A percentile compares a stretch with the other conserved stretches of the same genome.
Evolutionary conservation across 2,113 vertebrate species (phyloP).

Genomic region (Larimichthys crocea): DNA sequence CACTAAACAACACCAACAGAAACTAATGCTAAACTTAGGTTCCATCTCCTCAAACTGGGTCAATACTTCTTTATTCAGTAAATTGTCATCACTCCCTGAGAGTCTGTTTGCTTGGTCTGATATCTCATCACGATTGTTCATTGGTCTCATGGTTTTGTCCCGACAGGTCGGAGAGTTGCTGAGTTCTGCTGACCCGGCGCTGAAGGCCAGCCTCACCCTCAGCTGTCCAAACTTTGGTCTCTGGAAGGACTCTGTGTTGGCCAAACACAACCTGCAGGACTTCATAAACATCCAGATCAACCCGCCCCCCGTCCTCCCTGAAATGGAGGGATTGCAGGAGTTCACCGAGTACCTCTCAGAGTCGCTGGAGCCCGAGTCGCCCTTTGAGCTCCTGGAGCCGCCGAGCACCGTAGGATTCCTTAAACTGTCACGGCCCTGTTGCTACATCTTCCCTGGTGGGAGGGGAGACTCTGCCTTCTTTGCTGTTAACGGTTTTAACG

Average conservation of each 20-base stretch:
- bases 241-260: slow-evolving; percentile 84
- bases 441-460: slow-evolving; percentile 96
- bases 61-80: too few species aligned
- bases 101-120: too few species aligned
- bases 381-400: slow-evolving; percentile 93
- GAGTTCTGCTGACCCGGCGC: slow-evolving; percentile 69
- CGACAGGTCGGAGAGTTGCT: slow-evolving; percentile 86
- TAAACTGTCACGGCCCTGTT: slow-evolving; percentile 94
- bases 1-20: too few species aligned
- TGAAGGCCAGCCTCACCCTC: slow-evolving; percentile 87
- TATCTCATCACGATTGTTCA: too few species aligned
- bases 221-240: slow-evolving; percentile 87
- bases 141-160: neutral
- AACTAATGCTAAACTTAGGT: too few species aligned
- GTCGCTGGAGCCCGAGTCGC: slow-evolving; percentile 88
- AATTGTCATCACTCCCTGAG: too few species aligned
- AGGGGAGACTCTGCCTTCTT: slow-evolving; percentile 94
- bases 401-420: slow-evolving; percentile 92
- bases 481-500: slow-evolving; percentile 93
- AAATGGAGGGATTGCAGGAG: slow-evolving; percentile 93
- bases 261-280: slow-evolving; percentile 84
- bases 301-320: slow-evolving; percentile 79
- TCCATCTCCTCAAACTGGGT: too few species aligned
- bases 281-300: slow-evolving; percentile 88
- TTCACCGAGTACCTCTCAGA: slow-evolving; percentile 94